Conservation (phyloP, 1,140 invertebrate species). For the Saccostrea glomerata region DNA sequence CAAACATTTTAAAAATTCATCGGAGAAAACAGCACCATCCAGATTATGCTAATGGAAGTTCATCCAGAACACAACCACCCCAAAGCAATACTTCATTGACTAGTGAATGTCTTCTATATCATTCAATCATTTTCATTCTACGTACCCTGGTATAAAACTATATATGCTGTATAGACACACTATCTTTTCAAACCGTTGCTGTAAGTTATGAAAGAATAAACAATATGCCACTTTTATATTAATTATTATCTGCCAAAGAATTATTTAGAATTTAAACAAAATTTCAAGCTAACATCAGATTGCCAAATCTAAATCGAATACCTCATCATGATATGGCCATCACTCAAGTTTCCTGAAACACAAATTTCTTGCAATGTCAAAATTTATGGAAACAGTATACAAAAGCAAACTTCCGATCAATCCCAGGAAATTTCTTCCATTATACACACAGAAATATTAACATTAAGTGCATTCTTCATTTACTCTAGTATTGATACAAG, state of each 20-base stretch:
- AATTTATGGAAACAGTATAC: neutral
- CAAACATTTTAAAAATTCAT: neutral
- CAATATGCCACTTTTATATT: too few relatives aligned
- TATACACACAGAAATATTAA: neutral
- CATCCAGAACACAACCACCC: neutral
- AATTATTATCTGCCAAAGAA: too few relatives aligned
- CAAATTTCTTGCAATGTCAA: neutral
- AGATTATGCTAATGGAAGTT: neutral
- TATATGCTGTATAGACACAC: too few relatives aligned
- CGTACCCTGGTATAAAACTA: too few relatives aligned
- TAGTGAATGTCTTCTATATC: too few relatives aligned
- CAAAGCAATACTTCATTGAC: neutral
- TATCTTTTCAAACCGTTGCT: too few relatives aligned
- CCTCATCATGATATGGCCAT: neutral
- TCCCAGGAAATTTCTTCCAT: conserved; percentile 10
- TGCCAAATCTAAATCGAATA: neutral
- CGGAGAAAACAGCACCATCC: neutral
- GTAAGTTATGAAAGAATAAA: too few relatives aligned
- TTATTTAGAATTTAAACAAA: too few relatives aligned
- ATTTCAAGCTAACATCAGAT: too few relatives aligned
- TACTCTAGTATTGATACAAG: neutral
- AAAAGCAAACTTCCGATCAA: neutral
- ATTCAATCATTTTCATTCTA: too few relatives aligned
- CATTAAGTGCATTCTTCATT: neutral
- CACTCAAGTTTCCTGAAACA: neutral